Conservation (phyloP, 2,113 vertebrate genomes). For the Spermophilus dauricus region DNA sequence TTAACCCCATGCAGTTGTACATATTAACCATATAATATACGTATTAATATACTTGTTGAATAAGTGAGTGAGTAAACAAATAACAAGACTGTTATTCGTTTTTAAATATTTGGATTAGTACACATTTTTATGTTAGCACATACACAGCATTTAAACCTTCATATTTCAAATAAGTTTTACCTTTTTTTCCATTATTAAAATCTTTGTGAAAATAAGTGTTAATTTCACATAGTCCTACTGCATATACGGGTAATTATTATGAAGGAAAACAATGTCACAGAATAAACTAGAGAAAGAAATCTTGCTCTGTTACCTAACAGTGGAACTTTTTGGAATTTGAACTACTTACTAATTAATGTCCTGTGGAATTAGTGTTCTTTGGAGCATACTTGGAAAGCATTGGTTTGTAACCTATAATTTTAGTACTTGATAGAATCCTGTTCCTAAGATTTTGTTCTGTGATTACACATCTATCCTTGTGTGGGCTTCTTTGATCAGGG, state of each 20-base stretch:
- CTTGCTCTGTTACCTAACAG: neutral
- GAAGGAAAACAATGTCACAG: neutral
- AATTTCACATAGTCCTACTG: neutral
- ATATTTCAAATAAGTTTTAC: neutral
- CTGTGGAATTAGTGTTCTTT: neutral
- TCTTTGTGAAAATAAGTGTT: neutral
- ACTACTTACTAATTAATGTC: neutral
- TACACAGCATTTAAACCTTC: neutral
- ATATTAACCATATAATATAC: neutral
- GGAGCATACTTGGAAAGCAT: neutral
- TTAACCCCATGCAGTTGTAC: neutral
- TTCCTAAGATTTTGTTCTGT: neutral
- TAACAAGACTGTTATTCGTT: neutral
- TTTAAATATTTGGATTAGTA: neutral
- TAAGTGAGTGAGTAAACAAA: too few relatives aligned
- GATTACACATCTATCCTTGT: neutral
- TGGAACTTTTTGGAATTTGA: neutral
- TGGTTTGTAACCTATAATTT: neutral
- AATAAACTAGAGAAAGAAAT: neutral
- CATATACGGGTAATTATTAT: neutral
- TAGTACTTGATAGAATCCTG: neutral
- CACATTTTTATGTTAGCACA: neutral
- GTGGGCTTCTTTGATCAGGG: neutral
- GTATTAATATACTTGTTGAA: neutral
- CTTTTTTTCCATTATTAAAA: neutral